Conservation (phyloP, 2,797 vertebrate genomes). For the Poeciliopsis infans region DNA sequence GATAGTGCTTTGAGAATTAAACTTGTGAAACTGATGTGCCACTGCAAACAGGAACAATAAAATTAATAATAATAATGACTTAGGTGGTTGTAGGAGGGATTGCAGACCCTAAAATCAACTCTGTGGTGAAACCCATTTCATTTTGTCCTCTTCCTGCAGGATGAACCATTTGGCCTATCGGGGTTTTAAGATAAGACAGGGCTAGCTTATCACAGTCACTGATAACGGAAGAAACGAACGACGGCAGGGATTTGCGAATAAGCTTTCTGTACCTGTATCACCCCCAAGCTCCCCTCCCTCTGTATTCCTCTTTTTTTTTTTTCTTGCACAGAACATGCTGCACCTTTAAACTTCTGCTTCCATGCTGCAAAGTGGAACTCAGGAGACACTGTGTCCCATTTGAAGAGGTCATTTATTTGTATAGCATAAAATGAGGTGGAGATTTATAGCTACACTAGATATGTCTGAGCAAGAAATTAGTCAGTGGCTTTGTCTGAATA, state of each 20-base stretch:
- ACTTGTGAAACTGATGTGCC: conserved; percentile 50
- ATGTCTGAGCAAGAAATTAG: conserved; percentile 67
- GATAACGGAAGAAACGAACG: conserved; percentile 73
- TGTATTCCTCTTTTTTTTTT: conserved; percentile 9
- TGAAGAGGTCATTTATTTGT: conserved; percentile 76
- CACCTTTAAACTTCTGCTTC: conserved; percentile 65
- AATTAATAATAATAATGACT: conserved; percentile 72
- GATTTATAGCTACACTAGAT: conserved; percentile 69
- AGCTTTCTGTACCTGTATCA: conserved; percentile 54
- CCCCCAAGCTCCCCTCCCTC: background rate
- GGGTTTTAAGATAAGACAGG: conserved; percentile 79
- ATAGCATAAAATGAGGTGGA: conserved; percentile 67
- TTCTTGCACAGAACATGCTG: conserved; percentile 39
- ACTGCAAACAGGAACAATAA: conserved; percentile 30
- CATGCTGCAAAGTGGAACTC: conserved; percentile 62
- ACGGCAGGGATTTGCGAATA: conserved; percentile 72
- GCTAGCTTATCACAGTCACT: conserved; percentile 75
- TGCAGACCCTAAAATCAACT: conserved; percentile 56
- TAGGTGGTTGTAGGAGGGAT: conserved; percentile 45
- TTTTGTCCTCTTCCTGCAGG: conserved; percentile 64
- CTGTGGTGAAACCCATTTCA: conserved; percentile 69
- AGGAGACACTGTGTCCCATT: conserved; percentile 64
- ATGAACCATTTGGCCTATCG: conserved; percentile 70
- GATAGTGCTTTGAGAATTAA: conserved; percentile 34
- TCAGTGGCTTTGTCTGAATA: conserved; percentile 67